A percentile compares a stretch with the other conserved stretches of the same genome.
Conservation (phyloP, 2,797 vertebrate genomes). For the Gobio occitaniae region DNA sequence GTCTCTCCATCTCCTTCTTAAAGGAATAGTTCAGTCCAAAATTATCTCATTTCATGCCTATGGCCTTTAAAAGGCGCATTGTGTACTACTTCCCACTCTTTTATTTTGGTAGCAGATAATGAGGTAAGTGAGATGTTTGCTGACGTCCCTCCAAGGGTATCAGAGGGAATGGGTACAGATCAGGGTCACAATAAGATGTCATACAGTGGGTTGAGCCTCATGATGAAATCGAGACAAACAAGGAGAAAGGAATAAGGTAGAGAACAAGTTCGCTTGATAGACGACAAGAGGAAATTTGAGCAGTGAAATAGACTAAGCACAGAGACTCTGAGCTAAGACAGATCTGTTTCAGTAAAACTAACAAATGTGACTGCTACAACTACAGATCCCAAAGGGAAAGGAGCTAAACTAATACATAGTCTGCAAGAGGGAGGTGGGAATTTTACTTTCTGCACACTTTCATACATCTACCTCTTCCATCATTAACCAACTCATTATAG, state of each 20-base stretch:
- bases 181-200: conserved; percentile 12
- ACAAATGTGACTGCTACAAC: background rate
- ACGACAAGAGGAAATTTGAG: conserved; percentile 47
- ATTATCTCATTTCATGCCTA: background rate
- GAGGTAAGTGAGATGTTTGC: conserved; percentile 8
- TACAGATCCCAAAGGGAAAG: conserved; percentile 3
- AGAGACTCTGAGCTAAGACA: background rate
- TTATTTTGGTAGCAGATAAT: conserved; percentile 16
- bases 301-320: conserved; percentile 6
- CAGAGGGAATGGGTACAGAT: background rate
- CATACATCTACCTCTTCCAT: background rate
- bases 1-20: background rate
- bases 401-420: background rate
- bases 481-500: conserved; percentile 21
- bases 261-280: background rate
- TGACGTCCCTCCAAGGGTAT: background rate
- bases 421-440: background rate
- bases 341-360: conserved; percentile 33
- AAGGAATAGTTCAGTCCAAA: background rate
- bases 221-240: conserved; percentile 50
- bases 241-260: background rate
- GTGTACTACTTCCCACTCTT: conserved; percentile 2
- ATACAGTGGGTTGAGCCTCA: background rate
- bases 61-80: background rate
- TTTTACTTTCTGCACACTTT: background rate